Evolutionary conservation across 2,797 vertebrate genomes (phyloP), one percentile per base, ranked within the genome.

Genomic region (Tenualosa thibaudeaui): DNA sequence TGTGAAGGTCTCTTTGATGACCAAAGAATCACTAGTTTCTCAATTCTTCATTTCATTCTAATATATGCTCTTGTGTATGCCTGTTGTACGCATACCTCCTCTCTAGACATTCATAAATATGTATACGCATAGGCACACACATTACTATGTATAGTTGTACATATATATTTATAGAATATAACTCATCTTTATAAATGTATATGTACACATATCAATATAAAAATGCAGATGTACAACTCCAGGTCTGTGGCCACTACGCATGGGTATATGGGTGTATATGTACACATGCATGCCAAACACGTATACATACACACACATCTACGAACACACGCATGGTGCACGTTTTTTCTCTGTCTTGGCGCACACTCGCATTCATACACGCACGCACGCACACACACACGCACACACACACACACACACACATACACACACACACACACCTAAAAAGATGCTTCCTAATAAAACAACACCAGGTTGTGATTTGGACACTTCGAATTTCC

Each of bases 1-100:
- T 91, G 93, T 93, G 93, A 95, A 94, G 90, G 93, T 95, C 93
- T 94, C 95, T 93, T 94, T 92, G 91, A 93, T 93, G 95, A 95
- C 94, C 94, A 93, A 96, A 95, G 94, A 95, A 96, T 96, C 93
- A 95, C 94, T 93, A 88, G 92, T 92, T 86, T 86, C 26, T 84
- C 82, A 56, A 83, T 56, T 84, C 83, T 81, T 81, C 81, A 40
- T 86, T 75, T 84, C 86, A 60, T 86, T 88, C 84, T 88, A 89
- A 85, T 75, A 81, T 89, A 87, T 62, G 56, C 84, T 53, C 87
- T 86, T 51, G 83, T 87, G 86, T 81, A 89, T 85, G 86, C 86
- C 86, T 86, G 83, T 37, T 68, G 86, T 88, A 82, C 86, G 81
- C 87, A 91, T 88, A 88, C 84, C 81, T 87, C 86, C 87, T 84